Evolutionary conservation across 2,797 vertebrate species (phyloP), one percentile per base, ranked within the genome.

Genomic region (Gadopsis marmoratus): DNA sequence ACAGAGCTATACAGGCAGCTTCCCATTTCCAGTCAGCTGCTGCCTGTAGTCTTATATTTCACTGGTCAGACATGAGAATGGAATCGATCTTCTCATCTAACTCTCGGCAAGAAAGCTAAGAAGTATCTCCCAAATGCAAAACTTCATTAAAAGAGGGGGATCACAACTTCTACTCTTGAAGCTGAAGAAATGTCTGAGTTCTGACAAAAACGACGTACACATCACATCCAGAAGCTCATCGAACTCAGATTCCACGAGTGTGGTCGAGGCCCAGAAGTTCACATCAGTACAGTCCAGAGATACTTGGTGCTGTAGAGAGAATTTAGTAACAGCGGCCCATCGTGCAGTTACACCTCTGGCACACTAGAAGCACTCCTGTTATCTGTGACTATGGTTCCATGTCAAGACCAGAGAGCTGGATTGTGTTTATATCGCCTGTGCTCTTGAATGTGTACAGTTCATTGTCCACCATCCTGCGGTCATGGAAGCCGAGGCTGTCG

Each of bases 391-490:
- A 19, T 0, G 82, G 81, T 4, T 92, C 84, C 82, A 82, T 26
- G 43, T 94, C 84, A 0, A 2, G 35, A 5, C 31, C 60, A 0
- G 94, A 93, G 4, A 95, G 88, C 11, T 82, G 86, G 66, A 94
- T 94, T 0, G 88, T 83, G 88, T 92, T 95, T 2, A 93, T 89
- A 0, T 94, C 94, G 1, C 90, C 91, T 0, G 54, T 91, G 86
- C 74, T 93, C 82, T 95, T 96, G 77, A 98, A 97, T 0, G 96
- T 97, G 83, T 97, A 97, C 8, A 96, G 88, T 37, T 97, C 96
- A 0, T 95, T 96, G 72, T 96, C 95, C 68, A 94, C 86, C 94
- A 97, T 96, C 0, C 79, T 89, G 72, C 93, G 90, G 87, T 96
- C 95, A 76, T 94, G 89, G 66, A 94, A 96, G 51, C 90, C 91